Base-by-base conservation (phyloP, 2,113 vertebrate species). In the Eublepharis macularius region DNA sequence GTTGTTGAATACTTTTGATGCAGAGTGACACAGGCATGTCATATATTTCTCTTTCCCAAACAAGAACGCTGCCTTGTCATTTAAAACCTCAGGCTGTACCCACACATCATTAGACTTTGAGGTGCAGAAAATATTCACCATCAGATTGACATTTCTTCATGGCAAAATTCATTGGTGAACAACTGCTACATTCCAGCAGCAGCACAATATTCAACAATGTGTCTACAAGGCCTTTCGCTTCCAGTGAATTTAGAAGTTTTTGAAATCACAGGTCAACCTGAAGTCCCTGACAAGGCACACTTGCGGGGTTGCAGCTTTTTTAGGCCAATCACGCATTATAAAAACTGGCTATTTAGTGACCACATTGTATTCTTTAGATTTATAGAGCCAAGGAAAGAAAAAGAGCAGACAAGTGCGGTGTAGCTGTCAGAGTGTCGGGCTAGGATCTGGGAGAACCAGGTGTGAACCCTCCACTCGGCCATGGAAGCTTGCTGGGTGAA, bases 241-340 rank as follows among this genome's bases (percentile, higher is more conserved):
- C 86, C 87, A 47, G 75, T 82, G 86, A 94, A 90, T 86, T 77
- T 87, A 74, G 39, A 88, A 72, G 0, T 0, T 72, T 90, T 86
- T 78, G 79, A 66, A 76, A 85, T 86, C 70, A 94, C 86, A 93
- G 83, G 10, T 26, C 81, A 76, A 49, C 65, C 80, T 45, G 7
- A 84, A 93, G 91, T 91, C 86, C 85, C 65, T 60, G 9, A 39
- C 78, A 92, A 86, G 76, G 89, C 88, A 90, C 19, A 81, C 74
- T 83, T 84, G 54, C 47, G 69, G 68, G 16, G 26, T 87, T 91
- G 88, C 90, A 86, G 60, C 63, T 87, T 60, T 60, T 87, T 90
- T 90, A 87, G 88, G 85, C 79, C 66, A 90, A 92, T 92, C 83
- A 41, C 32, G 88, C 88, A 85, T 81, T 91, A 54, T n/a, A 92